Base-by-base conservation (phyloP, 2,888 invertebrate species). In the Brenthis daphne region DNA sequence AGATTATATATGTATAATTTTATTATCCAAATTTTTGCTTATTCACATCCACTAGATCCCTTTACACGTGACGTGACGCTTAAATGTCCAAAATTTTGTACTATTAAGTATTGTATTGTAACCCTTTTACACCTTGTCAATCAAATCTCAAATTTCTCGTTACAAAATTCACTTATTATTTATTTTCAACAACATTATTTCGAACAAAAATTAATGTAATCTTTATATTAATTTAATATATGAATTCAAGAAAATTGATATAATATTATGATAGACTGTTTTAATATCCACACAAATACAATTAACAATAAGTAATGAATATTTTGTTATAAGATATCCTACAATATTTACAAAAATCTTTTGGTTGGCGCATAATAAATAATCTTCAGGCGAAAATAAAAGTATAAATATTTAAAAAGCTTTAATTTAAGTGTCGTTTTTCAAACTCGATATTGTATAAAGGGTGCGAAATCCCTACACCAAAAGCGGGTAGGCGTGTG, bases 401-500 rank as follows among this genome's bases (percentile, higher is more conserved):
- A 37, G 20, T 37, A 63, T 63, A 63, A 43, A 63, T 63, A 54
- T 53, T n/a, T 53, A 20, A 63, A 63, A 43, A 24, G 11, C 24
- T 11, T 14, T 56, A 37, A 48, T 58, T 14, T 5, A 63, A 63
- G 63, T 63, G 53, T 63, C 20, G 6, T 54, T 54, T 60, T 63
- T 54, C 53, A 53, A 43, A 63, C 16, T 16, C 24, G 51, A 56
- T 51, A 61, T 55, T 54, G 47, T 64, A 56, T 56, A 64, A 60
- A 48, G 64, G 64, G 64, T 55, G 64, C 56, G 57, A 67, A 57
- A 50, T 58, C 77, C 77, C 77, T 76, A 82, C 82, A 84, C 81
- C 81, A 78, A 76, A 80, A 89, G 88, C 87, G 86, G 81, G 83
- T 74, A 86, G 89, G 89, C 87, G 88, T 84, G 84, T 72, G 88